Conservation (phyloP, 2,888 invertebrate genomes). For the Macropis europaea region DNA sequence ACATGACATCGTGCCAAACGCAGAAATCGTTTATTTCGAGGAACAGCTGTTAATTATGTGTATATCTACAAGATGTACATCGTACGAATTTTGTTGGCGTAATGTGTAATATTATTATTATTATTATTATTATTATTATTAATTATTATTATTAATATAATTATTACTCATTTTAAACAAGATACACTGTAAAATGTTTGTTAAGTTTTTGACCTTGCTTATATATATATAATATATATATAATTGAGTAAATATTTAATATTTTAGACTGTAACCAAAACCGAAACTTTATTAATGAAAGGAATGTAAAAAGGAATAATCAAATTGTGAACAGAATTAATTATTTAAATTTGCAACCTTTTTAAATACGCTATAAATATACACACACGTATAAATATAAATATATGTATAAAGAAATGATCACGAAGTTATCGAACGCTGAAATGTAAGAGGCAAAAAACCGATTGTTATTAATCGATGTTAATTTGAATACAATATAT, state of each 20-base stretch:
- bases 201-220: constrained; percentile 80
- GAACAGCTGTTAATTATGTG: constrained; percentile 63
- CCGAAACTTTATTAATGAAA: constrained; percentile 77
- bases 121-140: constrained; percentile 55
- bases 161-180: constrained; percentile 69
- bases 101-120: constrained; percentile 68
- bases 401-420: not conserved
- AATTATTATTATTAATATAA: constrained; percentile 61
- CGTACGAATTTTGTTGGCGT: constrained; percentile 72
- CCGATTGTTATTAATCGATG: constrained; percentile 38
- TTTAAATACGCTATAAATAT: not conserved
- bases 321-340: constrained; percentile 22
- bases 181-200: constrained; percentile 78
- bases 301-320: constrained; percentile 51
- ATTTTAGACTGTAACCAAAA: constrained; percentile 78
- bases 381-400: not conserved
- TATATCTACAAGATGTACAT: constrained; percentile 65
- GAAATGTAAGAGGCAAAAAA: constrained; percentile 16
- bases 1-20: constrained; percentile 76
- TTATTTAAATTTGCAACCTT: constrained; percentile 42
- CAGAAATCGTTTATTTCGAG: constrained; percentile 61
- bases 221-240: no score
- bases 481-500: constrained; percentile 38
- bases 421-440: constrained; percentile 9
- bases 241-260: constrained; percentile 74